Evolutionary conservation across 2,888 invertebrate genomes (phyloP).

Genomic region (Agonopterix heracliana): DNA sequence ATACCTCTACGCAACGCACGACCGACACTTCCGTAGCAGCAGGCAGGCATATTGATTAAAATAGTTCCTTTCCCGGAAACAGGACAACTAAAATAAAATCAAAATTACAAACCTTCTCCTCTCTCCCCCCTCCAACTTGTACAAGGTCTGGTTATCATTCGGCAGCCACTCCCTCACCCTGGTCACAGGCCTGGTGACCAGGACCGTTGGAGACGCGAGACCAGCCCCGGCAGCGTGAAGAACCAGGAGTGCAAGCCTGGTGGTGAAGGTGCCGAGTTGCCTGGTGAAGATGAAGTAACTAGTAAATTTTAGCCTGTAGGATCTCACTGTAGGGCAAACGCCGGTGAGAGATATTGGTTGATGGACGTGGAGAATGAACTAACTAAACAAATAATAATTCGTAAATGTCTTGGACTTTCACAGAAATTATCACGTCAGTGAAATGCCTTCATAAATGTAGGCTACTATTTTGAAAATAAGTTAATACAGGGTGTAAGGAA

Average conservation of each 20-base stretch:
- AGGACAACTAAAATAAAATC: too few species aligned
- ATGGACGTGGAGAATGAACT: too few species aligned
- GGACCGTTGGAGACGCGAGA: slow-evolving; percentile 54
- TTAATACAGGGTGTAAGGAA: too few species aligned
- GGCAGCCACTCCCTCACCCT: slow-evolving; percentile 57
- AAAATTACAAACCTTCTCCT: slow-evolving; percentile 38
- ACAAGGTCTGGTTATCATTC: slow-evolving; percentile 62
- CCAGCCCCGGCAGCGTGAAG: slow-evolving; percentile 60
- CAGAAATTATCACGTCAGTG: too few species aligned
- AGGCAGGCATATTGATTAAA: too few species aligned
- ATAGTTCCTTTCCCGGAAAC: neutral
- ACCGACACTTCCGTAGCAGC: neutral
- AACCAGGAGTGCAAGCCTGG: slow-evolving; percentile 48
- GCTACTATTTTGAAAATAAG: too few species aligned
- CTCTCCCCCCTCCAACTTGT: slow-evolving; percentile 51
- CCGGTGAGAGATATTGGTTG: too few species aligned
- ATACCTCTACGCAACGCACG: neutral
- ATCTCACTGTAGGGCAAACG: neutral
- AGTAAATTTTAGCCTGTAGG: neutral
- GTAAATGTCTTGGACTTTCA: too few species aligned
- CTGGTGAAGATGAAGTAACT: neutral
- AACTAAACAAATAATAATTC: too few species aligned
- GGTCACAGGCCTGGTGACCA: slow-evolving; percentile 45
- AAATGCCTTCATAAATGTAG: too few species aligned
- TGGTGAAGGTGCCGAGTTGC: slow-evolving; percentile 32